phyloP scores from a whole-genome alignment of 1,140 invertebrate genomes.

The Drosophila bipectinata region DNA sequence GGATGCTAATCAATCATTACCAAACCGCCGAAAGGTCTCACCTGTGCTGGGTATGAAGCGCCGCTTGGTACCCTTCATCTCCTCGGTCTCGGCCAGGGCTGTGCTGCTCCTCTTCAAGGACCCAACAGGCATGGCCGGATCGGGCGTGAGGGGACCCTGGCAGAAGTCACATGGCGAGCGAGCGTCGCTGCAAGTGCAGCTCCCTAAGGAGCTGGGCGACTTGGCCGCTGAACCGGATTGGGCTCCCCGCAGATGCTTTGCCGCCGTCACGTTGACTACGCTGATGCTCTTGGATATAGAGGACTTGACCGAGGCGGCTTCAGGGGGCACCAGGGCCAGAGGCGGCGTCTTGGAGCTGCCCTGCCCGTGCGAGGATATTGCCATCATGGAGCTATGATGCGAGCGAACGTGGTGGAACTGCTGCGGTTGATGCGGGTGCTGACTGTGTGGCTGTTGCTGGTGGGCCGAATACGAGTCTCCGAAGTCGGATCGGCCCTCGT shows the following conservation, averaged over 20 bases:
- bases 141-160: slow-evolving; percentile 48
- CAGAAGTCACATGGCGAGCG: slow-evolving; percentile 53
- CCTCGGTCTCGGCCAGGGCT: slow-evolving; percentile 20
- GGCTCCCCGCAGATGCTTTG: slow-evolving; percentile 64
- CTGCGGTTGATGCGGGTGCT: slow-evolving; percentile 14
- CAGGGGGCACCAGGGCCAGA: slow-evolving; percentile 85
- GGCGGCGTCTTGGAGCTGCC: slow-evolving; percentile 69
- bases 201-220: slow-evolving; percentile 38
- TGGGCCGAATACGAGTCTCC: slow-evolving; percentile 16
- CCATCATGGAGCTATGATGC: slow-evolving; percentile 25
- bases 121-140: slow-evolving; percentile 11
- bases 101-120: slow-evolving; percentile 45
- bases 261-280: slow-evolving; percentile 75
- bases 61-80: slow-evolving; percentile 52
- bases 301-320: slow-evolving; percentile 84
- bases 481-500: slow-evolving; percentile 38
- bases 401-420: slow-evolving; percentile 20
- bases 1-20: background rate
- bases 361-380: slow-evolving; percentile 34
- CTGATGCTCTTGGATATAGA: slow-evolving; percentile 85
- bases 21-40: background rate
- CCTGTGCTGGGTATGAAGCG: slow-evolving; percentile 66
- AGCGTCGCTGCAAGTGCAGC: slow-evolving; percentile 52
- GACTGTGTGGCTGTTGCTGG: slow-evolving; percentile 16
- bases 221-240: slow-evolving; percentile 33